Evolutionary conservation across 2,888 invertebrate species (phyloP).

Genomic region (Rhamnusium bicolor): DNA sequence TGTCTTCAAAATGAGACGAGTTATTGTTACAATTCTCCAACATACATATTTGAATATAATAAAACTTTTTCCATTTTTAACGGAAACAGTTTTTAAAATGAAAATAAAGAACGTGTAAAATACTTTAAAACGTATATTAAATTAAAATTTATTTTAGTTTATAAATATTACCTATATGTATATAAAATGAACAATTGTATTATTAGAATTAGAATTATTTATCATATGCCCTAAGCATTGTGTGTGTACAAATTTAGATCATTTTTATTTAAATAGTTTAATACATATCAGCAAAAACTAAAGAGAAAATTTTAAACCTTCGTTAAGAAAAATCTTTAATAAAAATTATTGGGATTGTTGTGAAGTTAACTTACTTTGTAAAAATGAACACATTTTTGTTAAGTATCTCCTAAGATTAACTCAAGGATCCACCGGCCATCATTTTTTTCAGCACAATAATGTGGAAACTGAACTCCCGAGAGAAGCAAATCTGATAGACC

Average conservation of each 20-base stretch:
- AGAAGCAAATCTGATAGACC: conserved; percentile 79
- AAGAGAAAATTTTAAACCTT: not conserved
- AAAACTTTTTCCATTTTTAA: not conserved
- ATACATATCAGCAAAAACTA: no score
- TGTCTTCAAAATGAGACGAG: no score
- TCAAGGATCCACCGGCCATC: conserved; percentile 68
- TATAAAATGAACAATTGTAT: no score
- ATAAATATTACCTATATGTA: conserved; percentile 1
- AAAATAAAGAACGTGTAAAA: not conserved
- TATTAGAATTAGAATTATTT: no score
- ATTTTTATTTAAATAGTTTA: no score
- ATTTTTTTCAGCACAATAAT: conserved; percentile 81
- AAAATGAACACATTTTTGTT: conserved; percentile 36
- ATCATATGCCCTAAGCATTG: no score
- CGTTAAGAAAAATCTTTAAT: not conserved
- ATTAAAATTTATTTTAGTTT: not conserved
- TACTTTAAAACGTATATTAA: not conserved
- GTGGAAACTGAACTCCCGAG: conserved; percentile 80
- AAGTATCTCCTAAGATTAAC: conserved; percentile 30
- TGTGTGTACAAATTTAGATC: no score
- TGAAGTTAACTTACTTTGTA: not conserved
- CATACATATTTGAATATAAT: not conserved
- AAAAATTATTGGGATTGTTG: not conserved
- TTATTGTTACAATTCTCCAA: no score
- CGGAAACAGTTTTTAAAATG: not conserved